Evolutionary conservation across 2,797 vertebrate genomes (phyloP), one percentile per base, ranked within the genome.

Genomic region (Gymnocypris eckloni): DNA sequence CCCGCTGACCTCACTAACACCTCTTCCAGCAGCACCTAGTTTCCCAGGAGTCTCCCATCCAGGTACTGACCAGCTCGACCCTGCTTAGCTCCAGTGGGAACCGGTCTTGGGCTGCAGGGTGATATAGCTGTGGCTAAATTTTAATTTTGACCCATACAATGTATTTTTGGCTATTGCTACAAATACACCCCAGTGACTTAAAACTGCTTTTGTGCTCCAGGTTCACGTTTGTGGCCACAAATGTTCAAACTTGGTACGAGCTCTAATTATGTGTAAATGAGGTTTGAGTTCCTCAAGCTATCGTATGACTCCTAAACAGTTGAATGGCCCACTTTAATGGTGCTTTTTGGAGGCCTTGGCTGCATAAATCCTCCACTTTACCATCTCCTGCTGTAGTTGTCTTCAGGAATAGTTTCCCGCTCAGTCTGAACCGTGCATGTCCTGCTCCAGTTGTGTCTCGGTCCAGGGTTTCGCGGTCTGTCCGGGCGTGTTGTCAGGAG

Each of bases 351-450:
- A 72, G 33, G 43, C 7, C 6, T 72, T 22, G 52, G 56, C 39
- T 13, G n/a, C 25, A 25, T 82, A 22, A 16, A 52, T 81, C 64
- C 15, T 73, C 39, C 43, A 18, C 16, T 45, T 80, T 12, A 33
- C 22, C 69, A 15, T 84, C 37, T 67, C 2, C 56, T 48, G 39
- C n/a, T 64, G 48, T 33, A 81, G 25, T 52, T 22, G n/a, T 6
- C 4, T 48, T 80, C 15, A 2, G 43, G 16, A 45, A 39, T 54
- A 1, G 16, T 67, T 41, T 37, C 45, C 43, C 28, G 1, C 48
- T 86, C 59, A 83, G 66, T 79, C 22, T 86, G 85, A 84, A 82
- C 48, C 56, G 54, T 70, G 50, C n/a, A 71, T 28, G 82, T 39
- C 15, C 20, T 76, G 41, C 64, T 67, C 39, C 43, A 50, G 66